phyloP scores from a whole-genome alignment of 1,140 invertebrate genomes.

The Manduca sexta region DNA sequence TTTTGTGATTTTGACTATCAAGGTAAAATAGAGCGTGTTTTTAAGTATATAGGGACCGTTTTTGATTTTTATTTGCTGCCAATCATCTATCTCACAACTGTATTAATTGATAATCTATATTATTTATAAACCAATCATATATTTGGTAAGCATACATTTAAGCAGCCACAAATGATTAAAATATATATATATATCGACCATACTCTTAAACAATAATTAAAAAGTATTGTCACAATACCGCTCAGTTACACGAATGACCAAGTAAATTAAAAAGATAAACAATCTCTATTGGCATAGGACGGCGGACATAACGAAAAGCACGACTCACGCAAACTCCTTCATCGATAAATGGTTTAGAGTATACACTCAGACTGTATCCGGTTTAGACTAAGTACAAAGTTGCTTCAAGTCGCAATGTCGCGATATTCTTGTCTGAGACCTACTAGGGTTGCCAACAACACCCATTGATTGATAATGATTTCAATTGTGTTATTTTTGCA shows the following conservation, averaged over 20 bases:
- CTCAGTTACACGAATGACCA: constrained; percentile 1
- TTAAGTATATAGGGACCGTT: too few species aligned
- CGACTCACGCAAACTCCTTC: constrained; percentile 1
- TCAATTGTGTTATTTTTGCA: too few species aligned
- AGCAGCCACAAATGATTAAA: too few species aligned
- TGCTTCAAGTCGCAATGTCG: constrained; percentile 3
- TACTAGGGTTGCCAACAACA: neutral
- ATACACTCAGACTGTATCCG: constrained; percentile 4
- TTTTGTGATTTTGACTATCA: too few species aligned
- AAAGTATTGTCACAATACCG: neutral
- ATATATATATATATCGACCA: too few species aligned
- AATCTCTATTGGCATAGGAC: constrained; percentile 2
- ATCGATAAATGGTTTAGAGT: constrained; percentile 4
- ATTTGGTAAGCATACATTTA: too few species aligned
- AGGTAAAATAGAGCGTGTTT: too few species aligned
- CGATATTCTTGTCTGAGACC: constrained; percentile 4
- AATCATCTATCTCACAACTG: too few species aligned
- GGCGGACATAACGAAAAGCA: constrained; percentile 1
- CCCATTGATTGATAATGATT: too few species aligned
- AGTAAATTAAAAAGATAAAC: constrained; percentile 6
- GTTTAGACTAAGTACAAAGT: constrained; percentile 3
- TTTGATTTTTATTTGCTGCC: too few species aligned
- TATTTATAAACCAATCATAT: too few species aligned
- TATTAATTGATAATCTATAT: neutral
- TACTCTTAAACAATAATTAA: too few species aligned